Base-by-base conservation (phyloP, 1,140 invertebrate species). In the Eciton burchellii region DNA sequence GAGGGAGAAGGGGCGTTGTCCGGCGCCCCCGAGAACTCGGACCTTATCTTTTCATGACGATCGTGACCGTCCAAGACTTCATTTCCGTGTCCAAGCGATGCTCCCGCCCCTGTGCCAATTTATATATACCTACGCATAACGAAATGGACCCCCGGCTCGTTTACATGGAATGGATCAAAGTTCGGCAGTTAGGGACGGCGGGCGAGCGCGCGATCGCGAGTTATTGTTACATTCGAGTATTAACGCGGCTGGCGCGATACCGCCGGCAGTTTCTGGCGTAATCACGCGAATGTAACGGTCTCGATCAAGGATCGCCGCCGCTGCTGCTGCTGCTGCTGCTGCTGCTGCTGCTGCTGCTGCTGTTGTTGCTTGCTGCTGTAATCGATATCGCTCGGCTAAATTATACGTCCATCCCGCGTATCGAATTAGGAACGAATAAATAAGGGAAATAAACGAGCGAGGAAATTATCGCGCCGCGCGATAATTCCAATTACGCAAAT, bases 41-140 rank as follows among this genome's bases (percentile, higher is more conserved):
- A 84, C 88, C 93, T 93, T 94, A 94, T 94, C 93, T 92, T 90
- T 90, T 88, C 89, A 89, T 92, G 90, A 88, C 90, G 91, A 93
- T 93, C 92, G 91, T 91, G 89, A 92, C 90, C 89, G 88, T 89
- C 90, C 90, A 91, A 93, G 92, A 93, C 92, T 93, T 90, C 91
- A 94, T 94, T 94, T 94, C 93, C 93, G 92, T 90, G 91, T 91
- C 88, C 90, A 89, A 91, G 89, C 85, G 90, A 88, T n/a, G n/a
- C 88, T 90, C 63, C 63, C 88, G 88, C 89, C 81, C 88, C 86
- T 63, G 63, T 79, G 87, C 85, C 91, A 90, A 92, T 93, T 93
- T 93, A 92, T 92, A 92, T 89, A 89, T 89, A 81, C 54, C 63
- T 74, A 82, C 54, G 57, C 85, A 89, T 91, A 91, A 91, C 91